Percentiles rank a stretch among this genome's conserved stretches.
Evolutionary conservation across 2,888 invertebrate species (phyloP).

Genomic region (Sesia bembeciformis): DNA sequence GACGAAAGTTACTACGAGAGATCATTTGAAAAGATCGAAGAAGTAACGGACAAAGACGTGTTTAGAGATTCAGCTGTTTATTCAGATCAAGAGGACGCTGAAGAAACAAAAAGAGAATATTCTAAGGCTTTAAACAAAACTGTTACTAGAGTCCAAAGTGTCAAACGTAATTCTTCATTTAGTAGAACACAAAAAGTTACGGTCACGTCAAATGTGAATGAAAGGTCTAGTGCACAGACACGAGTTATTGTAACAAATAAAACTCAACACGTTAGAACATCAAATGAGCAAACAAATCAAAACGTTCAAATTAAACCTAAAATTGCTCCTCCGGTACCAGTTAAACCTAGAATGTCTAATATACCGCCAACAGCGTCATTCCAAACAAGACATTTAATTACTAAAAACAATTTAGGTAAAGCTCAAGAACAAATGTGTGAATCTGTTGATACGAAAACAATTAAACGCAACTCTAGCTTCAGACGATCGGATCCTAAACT

Average conservation of each 20-base stretch:
- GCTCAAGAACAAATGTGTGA: slow-evolving; percentile 36
- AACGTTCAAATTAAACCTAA: slow-evolving; percentile 50
- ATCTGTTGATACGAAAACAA: slow-evolving; percentile 38
- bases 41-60: slow-evolving; percentile 78
- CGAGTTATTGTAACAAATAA: slow-evolving; percentile 28
- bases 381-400: slow-evolving; percentile 21
- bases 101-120: slow-evolving; percentile 12
- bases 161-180: slow-evolving; percentile 41
- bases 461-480: slow-evolving; percentile 36
- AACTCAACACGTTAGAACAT: slow-evolving; percentile 13
- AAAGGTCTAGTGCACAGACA: slow-evolving; percentile 30
- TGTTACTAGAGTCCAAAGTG: slow-evolving; percentile 37
- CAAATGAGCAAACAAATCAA: slow-evolving; percentile 17
- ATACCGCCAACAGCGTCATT: slow-evolving; percentile 25
- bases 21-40: slow-evolving; percentile 83
- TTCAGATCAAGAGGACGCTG: slow-evolving; percentile 80
- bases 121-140: slow-evolving; percentile 23
- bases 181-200: slow-evolving; percentile 33
- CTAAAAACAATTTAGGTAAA: slow-evolving; percentile 21
- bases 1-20: slow-evolving; percentile 85
- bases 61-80: slow-evolving; percentile 90
- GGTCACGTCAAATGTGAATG: slow-evolving; percentile 27
- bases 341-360: slow-evolving; percentile 70
- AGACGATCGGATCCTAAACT: slow-evolving; percentile 19
- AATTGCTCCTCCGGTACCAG: slow-evolving; percentile 78